phyloP scores from a whole-genome alignment of 1,140 invertebrate genomes.

The Gryllus bimaculatus region DNA sequence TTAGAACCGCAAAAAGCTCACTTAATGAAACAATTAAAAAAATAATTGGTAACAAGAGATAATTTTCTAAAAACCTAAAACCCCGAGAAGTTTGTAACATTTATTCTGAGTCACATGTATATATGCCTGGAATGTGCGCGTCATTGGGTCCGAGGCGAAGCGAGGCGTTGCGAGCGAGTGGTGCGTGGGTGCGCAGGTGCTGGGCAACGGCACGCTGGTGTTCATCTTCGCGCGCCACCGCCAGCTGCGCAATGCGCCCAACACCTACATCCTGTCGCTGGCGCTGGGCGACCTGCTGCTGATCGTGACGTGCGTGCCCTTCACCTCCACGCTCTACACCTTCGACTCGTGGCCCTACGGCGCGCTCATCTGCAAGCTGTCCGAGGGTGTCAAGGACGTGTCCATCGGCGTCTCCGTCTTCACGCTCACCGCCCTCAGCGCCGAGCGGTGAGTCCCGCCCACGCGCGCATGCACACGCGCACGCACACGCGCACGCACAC shows the following conservation, averaged over 20 bases:
- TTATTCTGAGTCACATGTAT: no score
- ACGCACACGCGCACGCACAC: no score
- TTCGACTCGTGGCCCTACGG: conserved; percentile 85
- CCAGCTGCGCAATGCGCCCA: conserved; percentile 79
- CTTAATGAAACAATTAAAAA: no score
- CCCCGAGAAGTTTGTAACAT: no score
- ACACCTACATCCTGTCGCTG: conserved; percentile 64
- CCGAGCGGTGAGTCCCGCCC: conserved; percentile 47
- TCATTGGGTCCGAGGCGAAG: no score
- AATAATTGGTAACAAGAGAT: no score
- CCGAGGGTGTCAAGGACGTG: conserved; percentile 78
- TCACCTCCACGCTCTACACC: conserved; percentile 77
- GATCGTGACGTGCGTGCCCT: conserved; percentile 78
- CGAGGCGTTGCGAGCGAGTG: no score
- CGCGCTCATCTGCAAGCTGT: conserved; percentile 69
- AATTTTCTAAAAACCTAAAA: no score
- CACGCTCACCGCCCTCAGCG: conserved; percentile 80
- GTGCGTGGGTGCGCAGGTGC: conserved; percentile 44
- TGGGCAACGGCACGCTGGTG: conserved; percentile 83
- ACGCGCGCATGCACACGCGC: no score
- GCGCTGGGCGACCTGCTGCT: conserved; percentile 48
- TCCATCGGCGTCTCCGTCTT: conserved; percentile 90
- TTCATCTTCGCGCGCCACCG: conserved; percentile 68
- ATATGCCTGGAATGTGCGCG: no score
- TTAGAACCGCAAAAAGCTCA: no score